Conservation (phyloP, 2,797 vertebrate species). For the Enteromius argenteus region DNA sequence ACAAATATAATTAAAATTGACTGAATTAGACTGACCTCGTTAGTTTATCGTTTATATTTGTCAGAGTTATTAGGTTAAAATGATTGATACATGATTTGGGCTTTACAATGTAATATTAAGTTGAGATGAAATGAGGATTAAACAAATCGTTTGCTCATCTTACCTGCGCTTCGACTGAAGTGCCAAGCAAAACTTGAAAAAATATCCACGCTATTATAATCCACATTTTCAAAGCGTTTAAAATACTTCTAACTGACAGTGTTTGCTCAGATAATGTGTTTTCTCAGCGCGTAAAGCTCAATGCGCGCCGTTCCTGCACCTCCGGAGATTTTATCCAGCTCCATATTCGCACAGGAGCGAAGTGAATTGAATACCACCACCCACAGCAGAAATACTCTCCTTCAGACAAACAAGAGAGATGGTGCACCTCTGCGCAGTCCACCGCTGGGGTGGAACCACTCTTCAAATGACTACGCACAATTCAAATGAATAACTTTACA, state of each 20-base stretch:
- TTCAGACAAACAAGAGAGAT: conserved; percentile 1
- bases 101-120: no score
- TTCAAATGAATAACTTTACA: background rate
- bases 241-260: background rate
- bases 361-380: conserved; percentile 28
- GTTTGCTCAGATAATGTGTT: background rate
- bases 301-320: background rate
- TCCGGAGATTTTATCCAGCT: background rate
- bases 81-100: background rate
- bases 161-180: conserved; percentile 71
- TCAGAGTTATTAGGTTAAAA: background rate
- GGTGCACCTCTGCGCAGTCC: background rate
- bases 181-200: conserved; percentile 67
- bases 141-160: background rate
- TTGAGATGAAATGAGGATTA: no score
- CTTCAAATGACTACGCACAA: background rate
- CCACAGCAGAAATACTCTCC: conserved; percentile 12
- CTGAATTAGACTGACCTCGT: background rate
- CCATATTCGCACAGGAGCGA: background rate
- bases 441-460: background rate
- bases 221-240: conserved; percentile 18
- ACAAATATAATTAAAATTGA: background rate
- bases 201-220: conserved; percentile 44
- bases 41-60: background rate
- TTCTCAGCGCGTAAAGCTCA: background rate